Evolutionary conservation across 1,140 invertebrate genomes (phyloP).

Genomic region (Macrotrachela quadricornifera): DNA sequence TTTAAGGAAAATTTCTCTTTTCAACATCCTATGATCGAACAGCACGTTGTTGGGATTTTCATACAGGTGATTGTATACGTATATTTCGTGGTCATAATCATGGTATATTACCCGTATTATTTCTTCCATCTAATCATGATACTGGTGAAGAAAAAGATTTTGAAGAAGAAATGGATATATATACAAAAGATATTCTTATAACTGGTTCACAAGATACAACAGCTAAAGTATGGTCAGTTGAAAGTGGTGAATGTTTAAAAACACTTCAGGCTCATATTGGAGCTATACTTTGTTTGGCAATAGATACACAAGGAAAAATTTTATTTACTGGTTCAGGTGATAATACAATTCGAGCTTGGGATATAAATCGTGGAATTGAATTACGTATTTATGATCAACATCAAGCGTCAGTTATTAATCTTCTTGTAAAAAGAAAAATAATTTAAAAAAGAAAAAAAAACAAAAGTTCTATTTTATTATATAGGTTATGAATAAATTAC

Average conservation of each 20-base stretch:
- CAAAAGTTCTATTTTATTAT: not conserved
- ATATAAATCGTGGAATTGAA: conserved; percentile 27
- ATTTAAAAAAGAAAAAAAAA: not conserved
- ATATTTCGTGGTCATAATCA: conserved; percentile 33
- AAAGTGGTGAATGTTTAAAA: conserved; percentile 29
- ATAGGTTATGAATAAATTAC: conserved; percentile 33
- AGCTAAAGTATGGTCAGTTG: conserved; percentile 33
- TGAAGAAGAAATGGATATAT: conserved; percentile 9
- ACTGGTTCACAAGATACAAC: conserved; percentile 35
- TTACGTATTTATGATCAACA: conserved; percentile 33
- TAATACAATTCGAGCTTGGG: conserved; percentile 33
- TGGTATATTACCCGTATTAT: conserved; percentile 35
- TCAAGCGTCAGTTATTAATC: conserved; percentile 32
- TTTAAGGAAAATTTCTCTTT: conserved; percentile 37
- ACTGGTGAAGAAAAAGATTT: no score
- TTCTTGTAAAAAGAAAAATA: conserved; percentile 26
- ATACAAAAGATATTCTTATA: conserved; percentile 29
- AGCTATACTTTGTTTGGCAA: conserved; percentile 33
- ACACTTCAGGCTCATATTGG: conserved; percentile 32
- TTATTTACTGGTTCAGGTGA: conserved; percentile 35
- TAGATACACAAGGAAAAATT: conserved; percentile 23
- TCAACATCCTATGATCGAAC: conserved; percentile 36
- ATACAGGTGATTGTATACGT: conserved; percentile 26
- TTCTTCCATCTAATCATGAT: conserved; percentile 31
- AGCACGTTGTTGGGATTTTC: conserved; percentile 35